These are phyloP conservation scores for Entomobrya proxima DNA, from an alignment of 2,888 invertebrate genomes.

Conservation along the genomic window DNA sequence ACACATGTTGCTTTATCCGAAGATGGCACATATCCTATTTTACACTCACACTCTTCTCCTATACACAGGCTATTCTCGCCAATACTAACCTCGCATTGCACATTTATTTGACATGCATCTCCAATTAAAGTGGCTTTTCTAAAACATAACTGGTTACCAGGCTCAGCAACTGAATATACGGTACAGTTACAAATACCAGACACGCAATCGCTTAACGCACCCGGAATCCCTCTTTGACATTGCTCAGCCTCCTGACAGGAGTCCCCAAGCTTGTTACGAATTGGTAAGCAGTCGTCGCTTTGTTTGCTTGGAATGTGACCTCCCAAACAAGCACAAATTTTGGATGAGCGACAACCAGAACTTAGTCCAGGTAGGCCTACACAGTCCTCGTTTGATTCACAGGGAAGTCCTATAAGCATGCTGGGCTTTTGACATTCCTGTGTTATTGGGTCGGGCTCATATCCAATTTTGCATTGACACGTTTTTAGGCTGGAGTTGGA, in stretches of 20 bases:
- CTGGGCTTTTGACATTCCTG: too few species aligned
- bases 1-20: too few species aligned
- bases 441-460: too few species aligned
- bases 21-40: too few species aligned
- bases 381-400: too few species aligned
- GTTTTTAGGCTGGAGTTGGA: too few species aligned
- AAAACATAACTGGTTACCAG: not conserved
- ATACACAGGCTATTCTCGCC: too few species aligned
- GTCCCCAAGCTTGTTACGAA: not conserved
- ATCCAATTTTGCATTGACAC: too few species aligned
- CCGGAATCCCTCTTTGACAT: not conserved
- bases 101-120: not conserved
- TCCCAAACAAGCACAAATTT: not conserved
- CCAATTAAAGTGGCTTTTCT: not conserved
- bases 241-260: not conserved
- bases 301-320: not conserved
- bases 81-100: constrained; percentile 9
- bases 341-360: not conserved
- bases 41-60: too few species aligned
- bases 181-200: not conserved
- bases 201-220: not conserved
- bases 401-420: too few species aligned
- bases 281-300: not conserved
- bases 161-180: not conserved
- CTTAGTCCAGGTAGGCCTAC: not conserved